Conservation (phyloP, 1,140 invertebrate species). For the Sycophila sp. region DNA sequence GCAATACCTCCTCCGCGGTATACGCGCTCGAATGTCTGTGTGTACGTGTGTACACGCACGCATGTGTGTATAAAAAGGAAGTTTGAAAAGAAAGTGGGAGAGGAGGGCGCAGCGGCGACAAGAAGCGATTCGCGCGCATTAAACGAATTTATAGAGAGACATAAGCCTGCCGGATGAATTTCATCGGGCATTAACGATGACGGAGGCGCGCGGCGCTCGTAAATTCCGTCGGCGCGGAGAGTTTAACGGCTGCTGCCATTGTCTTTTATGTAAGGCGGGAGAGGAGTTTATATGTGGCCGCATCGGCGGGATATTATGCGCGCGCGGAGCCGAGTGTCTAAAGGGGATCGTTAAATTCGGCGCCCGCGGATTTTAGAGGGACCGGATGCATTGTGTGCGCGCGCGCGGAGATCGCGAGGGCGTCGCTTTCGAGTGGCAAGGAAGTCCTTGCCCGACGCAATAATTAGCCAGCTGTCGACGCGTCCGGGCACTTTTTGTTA, state of each 20-base stretch:
- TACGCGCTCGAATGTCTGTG: no score
- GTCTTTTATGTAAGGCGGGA: neutral
- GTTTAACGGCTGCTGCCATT: neutral
- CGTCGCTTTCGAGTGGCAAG: no score
- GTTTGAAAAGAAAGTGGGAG: neutral
- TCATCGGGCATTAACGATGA: conserved; percentile 28
- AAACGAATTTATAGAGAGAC: conserved; percentile 28
- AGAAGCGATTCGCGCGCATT: conserved; percentile 1
- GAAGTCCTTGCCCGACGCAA: no score
- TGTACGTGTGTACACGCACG: no score
- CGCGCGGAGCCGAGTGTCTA: neutral
- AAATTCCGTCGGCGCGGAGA: conserved; percentile 6
- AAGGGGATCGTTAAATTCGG: neutral
- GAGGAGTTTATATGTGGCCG: neutral
- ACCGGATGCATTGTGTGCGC: no score
- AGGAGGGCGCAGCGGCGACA: neutral
- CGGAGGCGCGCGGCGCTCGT: conserved; percentile 16
- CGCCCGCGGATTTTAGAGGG: no score
- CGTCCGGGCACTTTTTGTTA: no score
- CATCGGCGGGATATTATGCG: conserved; percentile 5
- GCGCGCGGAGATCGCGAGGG: no score
- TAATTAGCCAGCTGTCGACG: no score
- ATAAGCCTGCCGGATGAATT: conserved; percentile 26
- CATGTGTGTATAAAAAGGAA: neutral
- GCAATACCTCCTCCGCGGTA: no score